Evolutionary conservation across 37 sponge, comb jelly and placozoan species (phyloP).

Genomic region (Sycon ciliatum): DNA sequence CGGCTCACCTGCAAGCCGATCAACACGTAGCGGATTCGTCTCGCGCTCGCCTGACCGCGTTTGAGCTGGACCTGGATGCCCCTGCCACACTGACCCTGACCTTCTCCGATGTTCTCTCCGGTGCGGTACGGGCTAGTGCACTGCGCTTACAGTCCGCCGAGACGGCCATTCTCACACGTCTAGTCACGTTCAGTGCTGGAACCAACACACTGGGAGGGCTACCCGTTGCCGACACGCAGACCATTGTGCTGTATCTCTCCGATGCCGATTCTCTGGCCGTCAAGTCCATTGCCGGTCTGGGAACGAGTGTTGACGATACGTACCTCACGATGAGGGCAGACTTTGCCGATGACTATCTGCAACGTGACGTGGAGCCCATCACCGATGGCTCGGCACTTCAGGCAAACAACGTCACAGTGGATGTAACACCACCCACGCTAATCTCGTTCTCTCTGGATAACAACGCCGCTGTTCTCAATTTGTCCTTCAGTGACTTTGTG

Average conservation of each 20-base stretch:
- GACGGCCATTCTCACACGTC: conserved; percentile 30
- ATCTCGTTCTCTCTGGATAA: conserved; percentile 51
- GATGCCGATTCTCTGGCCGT: conserved; percentile 48
- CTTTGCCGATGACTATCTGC: conserved; percentile 61
- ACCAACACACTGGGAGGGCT: background rate
- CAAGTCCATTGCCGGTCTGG: conserved; percentile 54
- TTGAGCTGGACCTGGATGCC: conserved; percentile 50
- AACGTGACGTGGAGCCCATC: conserved; percentile 57
- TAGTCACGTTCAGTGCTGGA: conserved; percentile 31
- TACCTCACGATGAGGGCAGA: conserved; percentile 61
- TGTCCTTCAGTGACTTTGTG: conserved; percentile 73
- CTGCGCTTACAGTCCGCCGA: conserved; percentile 59
- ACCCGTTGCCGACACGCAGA: background rate
- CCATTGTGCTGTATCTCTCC: conserved; percentile 32
- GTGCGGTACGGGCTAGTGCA: conserved; percentile 21
- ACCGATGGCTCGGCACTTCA: conserved; percentile 64
- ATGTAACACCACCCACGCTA: conserved; percentile 41
- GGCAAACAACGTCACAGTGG: conserved; percentile 35
- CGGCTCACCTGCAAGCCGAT: conserved; percentile 28
- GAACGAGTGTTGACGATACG: conserved; percentile 43
- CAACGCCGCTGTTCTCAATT: conserved; percentile 42
- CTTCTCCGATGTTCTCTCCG: conserved; percentile 57
- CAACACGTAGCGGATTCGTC: conserved; percentile 18
- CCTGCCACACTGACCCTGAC: conserved; percentile 42
- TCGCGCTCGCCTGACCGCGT: conserved; percentile 19